A percentile compares a stretch with the other conserved stretches of the same genome.
phyloP scores from a whole-genome alignment of 2,113 vertebrate genomes.

The Nannobrachium achirus region DNA sequence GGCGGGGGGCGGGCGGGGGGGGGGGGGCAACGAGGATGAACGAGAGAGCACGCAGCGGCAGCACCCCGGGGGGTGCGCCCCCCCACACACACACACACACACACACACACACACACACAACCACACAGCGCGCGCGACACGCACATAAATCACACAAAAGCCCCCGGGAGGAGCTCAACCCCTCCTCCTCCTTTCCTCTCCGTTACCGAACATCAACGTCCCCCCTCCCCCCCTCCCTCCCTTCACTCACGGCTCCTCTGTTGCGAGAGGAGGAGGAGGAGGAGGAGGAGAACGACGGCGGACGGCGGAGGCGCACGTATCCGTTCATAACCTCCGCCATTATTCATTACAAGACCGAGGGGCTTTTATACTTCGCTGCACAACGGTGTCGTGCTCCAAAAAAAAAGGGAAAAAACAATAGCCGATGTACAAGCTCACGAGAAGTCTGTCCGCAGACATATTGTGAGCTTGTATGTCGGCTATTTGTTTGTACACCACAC shows the following conservation, averaged over 20 bases:
- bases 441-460: too few species aligned
- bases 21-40: not conserved
- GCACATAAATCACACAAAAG: conserved; percentile 22
- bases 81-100: conserved; percentile 53
- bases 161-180: conserved; percentile 63
- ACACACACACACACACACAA: conserved; percentile 46
- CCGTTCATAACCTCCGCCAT: conserved; percentile 69
- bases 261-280: conserved; percentile 39
- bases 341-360: conserved; percentile 28
- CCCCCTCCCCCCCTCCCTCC: conserved; percentile 33
- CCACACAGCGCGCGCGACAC: conserved; percentile 33
- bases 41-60: not conserved
- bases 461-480: too few species aligned
- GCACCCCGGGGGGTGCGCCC: conserved; percentile 47
- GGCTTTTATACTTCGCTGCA: too few species aligned
- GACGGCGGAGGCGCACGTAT: conserved; percentile 34
- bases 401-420: too few species aligned
- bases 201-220: conserved; percentile 44
- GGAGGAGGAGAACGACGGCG: conserved; percentile 22
- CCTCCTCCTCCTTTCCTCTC: conserved; percentile 57
- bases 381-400: too few species aligned
- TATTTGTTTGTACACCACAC: too few species aligned
- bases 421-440: too few species aligned
- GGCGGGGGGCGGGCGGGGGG: conserved; percentile 58
- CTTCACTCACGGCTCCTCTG: conserved; percentile 26